Evolutionary conservation across 1,140 invertebrate genomes (phyloP), one percentile per base, ranked within the genome.

Genomic region (Hylaeus volcanicus): DNA sequence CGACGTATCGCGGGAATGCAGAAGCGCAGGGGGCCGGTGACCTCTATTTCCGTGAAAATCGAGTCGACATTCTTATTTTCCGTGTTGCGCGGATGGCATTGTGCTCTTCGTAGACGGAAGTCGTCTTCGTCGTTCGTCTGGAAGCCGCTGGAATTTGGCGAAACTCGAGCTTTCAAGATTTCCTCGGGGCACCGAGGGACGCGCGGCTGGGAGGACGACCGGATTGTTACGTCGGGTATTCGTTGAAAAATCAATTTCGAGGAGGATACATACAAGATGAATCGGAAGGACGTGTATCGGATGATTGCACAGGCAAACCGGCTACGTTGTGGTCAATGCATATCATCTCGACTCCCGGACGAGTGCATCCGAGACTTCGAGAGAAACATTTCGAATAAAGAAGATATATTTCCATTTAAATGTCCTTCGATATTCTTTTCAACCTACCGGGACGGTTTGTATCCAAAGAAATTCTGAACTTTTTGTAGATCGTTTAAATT

Each of bases 241-340:
- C 53, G 26, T 68, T 37, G 74, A 68, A 76, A 68, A 76, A 76
- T 76, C 74, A 76, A 76, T 76, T 65, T 76, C 53, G 14, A 39
- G 12, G 3, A 2, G 61, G 61, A 68, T 41, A 53, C 26, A 68
- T 41, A 53, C 26, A 66, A 74, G 15, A 5, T 55, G 63, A 43
- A 56, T 37, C n/a, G 15, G 65, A 56, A 12, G 51, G n/a, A 65
- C 48, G 39, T n/a, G 43, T 66, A n/a, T 15, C 5, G 51, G n/a
- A 55, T 39, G 63, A 15, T n/a, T 37, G 45, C 1, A 53, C 43
- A 5, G n/a, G 37, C 12, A 37, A 64, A 63, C 48, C 26, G 14
- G 12, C 6, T 37, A 37, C 58, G 11, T 5, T 9, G 4, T 45
- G 45, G 60, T 39, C 43, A 48, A 73, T 73, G 9, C 14, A 39